Evolutionary conservation across 2,888 invertebrate genomes (phyloP).

Genomic region (Drosophila fungiperda): DNA sequence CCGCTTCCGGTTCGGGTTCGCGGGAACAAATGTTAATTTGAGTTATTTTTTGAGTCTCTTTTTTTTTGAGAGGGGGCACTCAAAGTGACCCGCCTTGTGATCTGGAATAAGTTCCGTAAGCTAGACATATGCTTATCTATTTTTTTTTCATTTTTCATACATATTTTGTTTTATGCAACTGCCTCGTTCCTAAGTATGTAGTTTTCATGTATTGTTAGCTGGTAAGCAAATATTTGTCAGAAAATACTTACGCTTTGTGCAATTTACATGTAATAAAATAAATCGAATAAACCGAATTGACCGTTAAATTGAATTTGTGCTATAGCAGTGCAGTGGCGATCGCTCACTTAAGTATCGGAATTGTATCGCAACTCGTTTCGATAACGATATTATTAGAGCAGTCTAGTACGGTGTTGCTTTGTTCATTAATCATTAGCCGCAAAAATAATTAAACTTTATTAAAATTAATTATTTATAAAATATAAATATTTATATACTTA

Average conservation of each 20-base stretch:
- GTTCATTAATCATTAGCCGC: background rate
- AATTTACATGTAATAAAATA: constrained; percentile 50
- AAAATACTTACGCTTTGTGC: constrained; percentile 49
- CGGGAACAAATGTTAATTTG: constrained; percentile 73
- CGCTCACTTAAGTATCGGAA: background rate
- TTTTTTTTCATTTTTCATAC: constrained; percentile 24
- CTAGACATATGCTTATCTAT: background rate
- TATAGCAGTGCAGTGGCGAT: background rate
- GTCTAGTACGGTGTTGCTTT: background rate
- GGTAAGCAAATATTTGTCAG: constrained; percentile 26
- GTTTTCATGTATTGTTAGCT: constrained; percentile 32
- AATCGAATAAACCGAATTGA: constrained; percentile 12
- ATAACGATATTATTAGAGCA: background rate
- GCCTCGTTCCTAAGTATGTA: constrained; percentile 42
- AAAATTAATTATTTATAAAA: background rate
- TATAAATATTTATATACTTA: too few species aligned
- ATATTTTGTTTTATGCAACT: constrained; percentile 25
- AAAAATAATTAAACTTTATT: background rate
- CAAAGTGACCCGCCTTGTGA: constrained; percentile 65
- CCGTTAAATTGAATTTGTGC: constrained; percentile 29
- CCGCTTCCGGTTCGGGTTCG: constrained; percentile 23
- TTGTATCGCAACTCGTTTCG: background rate
- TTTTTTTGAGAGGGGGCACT: constrained; percentile 28
- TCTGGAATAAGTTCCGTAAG: constrained; percentile 71
- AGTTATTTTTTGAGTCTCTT: background rate